Base-by-base conservation (phyloP, 2,888 invertebrate genomes). In the Scaptomyza polygonia region DNA sequence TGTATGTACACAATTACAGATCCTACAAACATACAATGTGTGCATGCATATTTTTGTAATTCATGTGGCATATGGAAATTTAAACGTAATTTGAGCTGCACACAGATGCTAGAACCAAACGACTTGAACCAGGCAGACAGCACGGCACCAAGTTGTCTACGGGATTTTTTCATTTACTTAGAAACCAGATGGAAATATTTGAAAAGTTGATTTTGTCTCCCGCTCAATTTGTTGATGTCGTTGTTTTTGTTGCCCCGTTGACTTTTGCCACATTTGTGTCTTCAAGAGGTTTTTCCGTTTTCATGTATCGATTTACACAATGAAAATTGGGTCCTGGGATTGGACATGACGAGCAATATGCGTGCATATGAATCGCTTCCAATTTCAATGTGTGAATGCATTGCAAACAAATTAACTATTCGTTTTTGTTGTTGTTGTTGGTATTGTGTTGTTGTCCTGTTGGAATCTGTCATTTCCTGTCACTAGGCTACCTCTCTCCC, bases 151-250 rank as follows among this genome's bases (percentile, higher is more conserved):
- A 66, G 56, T 53, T 65, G 67, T 72, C 70, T 76, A 61, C 40
- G 27, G 47, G 39, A 40, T 49, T 27, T 43, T 49, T 16, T 42
- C 32, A n/a, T 63, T 84, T 86, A 79, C 57, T 49, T 75, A 67
- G 84, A 89, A 89, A 88, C 83, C 89, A 89, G 88, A 88, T 89
- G 89, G 82, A 77, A 77, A 49, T 36, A 55, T 32, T 32, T 58
- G 52, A 3, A 47, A 45, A 45, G 7, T 43, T 16, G 43, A 34
- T 43, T 45, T 34, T 58, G 27, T 14, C 36, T 30, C 32, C 47
- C 45, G 53, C 47, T 25, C 63, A 53, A 16, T 29, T 34, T 56
- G 59, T 52, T 48, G 29, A 45, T 53, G 61, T 61, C 44, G 29
- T 73, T 71, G 56, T 76, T 67, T 52, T 54, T 44, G 53, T 62